Percentiles rank a stretch among this genome's conserved stretches.
phyloP scores from a whole-genome alignment of 2,888 invertebrate genomes.

The Tortricodes alternella region DNA sequence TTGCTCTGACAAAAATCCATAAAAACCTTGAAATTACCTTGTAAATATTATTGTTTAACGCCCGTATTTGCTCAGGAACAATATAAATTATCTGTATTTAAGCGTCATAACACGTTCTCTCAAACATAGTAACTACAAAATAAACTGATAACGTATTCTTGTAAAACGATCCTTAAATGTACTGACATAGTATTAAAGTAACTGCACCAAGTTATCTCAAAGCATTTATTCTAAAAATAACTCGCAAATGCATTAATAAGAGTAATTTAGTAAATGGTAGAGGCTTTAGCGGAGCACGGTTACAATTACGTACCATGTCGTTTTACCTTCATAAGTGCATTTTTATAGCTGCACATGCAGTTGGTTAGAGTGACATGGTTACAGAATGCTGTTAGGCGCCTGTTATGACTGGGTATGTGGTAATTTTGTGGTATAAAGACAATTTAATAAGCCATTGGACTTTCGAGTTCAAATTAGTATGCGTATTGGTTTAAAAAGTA shows the following conservation, averaged over 20 bases:
- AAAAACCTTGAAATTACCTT: not conserved
- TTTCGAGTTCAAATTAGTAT: not conserved
- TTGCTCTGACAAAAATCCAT: no score
- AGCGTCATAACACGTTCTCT: not conserved
- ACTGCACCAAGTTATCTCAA: slow-evolving; percentile 7
- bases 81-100: slow-evolving; percentile 13
- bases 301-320: slow-evolving; percentile 1
- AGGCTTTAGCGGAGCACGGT: not conserved
- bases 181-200: not conserved
- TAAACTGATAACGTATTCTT: no score
- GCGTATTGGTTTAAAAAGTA: no score
- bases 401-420: not conserved
- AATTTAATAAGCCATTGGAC: not conserved
- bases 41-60: no score
- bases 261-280: slow-evolving; percentile 46
- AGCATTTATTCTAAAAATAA: slow-evolving; percentile 48
- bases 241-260: slow-evolving; percentile 46
- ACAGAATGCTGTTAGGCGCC: slow-evolving; percentile 5
- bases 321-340: not conserved
- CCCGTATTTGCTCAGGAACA: not conserved
- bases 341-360: not conserved
- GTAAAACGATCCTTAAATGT: no score
- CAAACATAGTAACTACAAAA: not conserved
- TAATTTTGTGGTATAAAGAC: not conserved
- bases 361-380: slow-evolving; percentile 10